These are phyloP conservation scores for Caerostris extrusa DNA, from an alignment of 1,140 invertebrate species.

Conservation along the genomic window DNA sequence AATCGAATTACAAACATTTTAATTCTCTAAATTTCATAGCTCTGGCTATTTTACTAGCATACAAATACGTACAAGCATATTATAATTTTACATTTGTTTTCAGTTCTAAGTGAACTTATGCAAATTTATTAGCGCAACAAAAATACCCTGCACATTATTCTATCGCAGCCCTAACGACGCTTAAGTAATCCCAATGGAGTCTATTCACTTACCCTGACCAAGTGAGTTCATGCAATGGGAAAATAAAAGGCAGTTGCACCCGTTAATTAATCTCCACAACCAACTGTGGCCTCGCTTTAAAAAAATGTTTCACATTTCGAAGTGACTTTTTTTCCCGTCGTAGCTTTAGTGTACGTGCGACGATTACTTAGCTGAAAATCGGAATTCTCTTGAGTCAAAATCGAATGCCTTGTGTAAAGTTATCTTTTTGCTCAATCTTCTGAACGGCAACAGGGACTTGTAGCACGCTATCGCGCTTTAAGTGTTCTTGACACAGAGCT, in stretches of 20 bases:
- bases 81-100: no score
- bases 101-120: no score
- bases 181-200: background rate
- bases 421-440: conserved; percentile 32
- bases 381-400: conserved; percentile 10
- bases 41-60: no score
- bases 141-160: no score
- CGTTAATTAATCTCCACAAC: background rate
- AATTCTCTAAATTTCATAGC: no score
- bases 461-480: background rate
- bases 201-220: background rate
- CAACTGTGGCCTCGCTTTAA: background rate
- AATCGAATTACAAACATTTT: no score
- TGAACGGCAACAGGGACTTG: background rate
- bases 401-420: background rate
- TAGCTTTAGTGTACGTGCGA: background rate
- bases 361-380: background rate
- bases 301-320: background rate
- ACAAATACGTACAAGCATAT: no score
- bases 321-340: background rate
- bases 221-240: background rate
- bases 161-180: background rate
- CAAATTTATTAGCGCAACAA: no score
- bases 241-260: background rate
- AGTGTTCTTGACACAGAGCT: background rate